phyloP scores from a whole-genome alignment of 2,113 vertebrate species.

The Lethenteron reissneri region DNA sequence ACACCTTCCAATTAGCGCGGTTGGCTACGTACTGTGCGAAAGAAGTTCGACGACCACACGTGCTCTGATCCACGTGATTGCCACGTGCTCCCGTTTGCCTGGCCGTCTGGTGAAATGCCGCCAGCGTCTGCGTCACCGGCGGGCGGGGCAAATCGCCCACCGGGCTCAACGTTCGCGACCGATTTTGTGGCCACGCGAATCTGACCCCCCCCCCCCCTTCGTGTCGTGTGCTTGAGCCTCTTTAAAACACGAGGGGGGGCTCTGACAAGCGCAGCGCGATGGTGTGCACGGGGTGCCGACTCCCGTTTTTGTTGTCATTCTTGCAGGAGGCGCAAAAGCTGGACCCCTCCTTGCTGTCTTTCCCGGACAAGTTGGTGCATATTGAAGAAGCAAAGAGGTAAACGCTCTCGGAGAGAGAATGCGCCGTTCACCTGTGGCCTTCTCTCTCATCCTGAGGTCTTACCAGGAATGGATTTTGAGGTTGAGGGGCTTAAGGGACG shows the following conservation, averaged over 20 bases:
- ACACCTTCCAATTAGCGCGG: too few species aligned
- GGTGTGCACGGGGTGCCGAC: not conserved
- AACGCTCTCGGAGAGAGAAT: not conserved
- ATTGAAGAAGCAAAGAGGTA: constrained; percentile 2
- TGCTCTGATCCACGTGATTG: too few species aligned
- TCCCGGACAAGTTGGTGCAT: constrained; percentile 8
- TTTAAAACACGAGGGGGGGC: not conserved
- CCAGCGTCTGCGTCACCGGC: too few species aligned
- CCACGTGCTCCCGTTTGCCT: too few species aligned
- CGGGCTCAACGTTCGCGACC: too few species aligned
- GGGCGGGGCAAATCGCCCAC: too few species aligned
- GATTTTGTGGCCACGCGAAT: too few species aligned
- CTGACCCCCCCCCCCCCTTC: too few species aligned
- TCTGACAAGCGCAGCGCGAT: not conserved
- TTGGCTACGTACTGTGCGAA: too few species aligned
- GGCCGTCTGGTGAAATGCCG: too few species aligned
- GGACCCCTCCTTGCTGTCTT: constrained; percentile 11
- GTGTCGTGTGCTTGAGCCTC: not conserved
- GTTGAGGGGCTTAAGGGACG: too few species aligned
- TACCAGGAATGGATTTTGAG: not conserved
- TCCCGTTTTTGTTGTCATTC: not conserved
- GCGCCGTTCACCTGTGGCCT: not conserved
- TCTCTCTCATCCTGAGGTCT: not conserved
- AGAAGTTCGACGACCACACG: too few species aligned
- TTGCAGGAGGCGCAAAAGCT: constrained; percentile 11